Evolutionary conservation across 1,140 invertebrate genomes (phyloP).

Genomic region (Solenopsis fugax): DNA sequence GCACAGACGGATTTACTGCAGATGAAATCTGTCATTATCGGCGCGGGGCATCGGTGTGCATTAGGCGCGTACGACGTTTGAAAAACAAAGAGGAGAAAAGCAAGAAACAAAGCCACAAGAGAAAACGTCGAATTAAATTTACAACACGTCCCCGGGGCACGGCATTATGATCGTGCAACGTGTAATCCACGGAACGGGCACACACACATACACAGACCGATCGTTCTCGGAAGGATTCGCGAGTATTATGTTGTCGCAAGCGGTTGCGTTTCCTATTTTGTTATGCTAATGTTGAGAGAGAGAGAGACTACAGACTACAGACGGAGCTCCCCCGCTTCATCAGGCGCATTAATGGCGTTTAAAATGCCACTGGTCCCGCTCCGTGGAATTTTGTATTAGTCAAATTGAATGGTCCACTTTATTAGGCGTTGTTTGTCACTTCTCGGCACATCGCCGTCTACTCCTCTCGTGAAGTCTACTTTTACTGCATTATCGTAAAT

Average conservation of each 20-base stretch:
- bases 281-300: constrained; percentile 38
- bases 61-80: constrained; percentile 22
- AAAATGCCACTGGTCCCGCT: constrained; percentile 50
- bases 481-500: not conserved
- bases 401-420: constrained; percentile 60
- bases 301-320: not conserved
- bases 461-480: not conserved
- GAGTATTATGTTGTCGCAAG: constrained; percentile 4
- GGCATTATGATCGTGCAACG: constrained; percentile 30
- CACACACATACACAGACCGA: not conserved
- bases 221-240: constrained; percentile 16
- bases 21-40: constrained; percentile 52
- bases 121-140: constrained; percentile 66
- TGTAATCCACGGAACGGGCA: constrained; percentile 23
- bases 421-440: constrained; percentile 32
- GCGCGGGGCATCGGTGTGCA: constrained; percentile 29
- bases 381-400: constrained; percentile 41
- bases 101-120: constrained; percentile 36
- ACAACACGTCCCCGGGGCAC: constrained; percentile 44
- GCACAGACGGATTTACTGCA: constrained; percentile 18
- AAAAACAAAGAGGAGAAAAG: constrained; percentile 6
- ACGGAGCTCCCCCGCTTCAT: constrained; percentile 24
- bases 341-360: constrained; percentile 51
- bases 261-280: constrained; percentile 31
- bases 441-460: not conserved